These are phyloP conservation scores for Yponomeuta malinellus DNA, from an alignment of 2,888 invertebrate genomes.

Conservation along the genomic window DNA sequence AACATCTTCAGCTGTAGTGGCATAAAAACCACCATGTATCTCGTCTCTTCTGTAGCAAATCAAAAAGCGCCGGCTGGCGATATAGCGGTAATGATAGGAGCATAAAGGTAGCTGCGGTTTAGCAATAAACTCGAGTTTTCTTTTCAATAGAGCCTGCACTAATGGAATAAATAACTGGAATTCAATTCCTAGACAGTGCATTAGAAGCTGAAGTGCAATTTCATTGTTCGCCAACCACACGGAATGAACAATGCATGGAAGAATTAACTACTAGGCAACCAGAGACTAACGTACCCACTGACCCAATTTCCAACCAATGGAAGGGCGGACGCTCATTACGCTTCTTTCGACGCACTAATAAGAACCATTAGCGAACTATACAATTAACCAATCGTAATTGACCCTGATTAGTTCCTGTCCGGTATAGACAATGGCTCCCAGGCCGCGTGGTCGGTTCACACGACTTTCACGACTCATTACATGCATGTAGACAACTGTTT, in stretches of 20 bases:
- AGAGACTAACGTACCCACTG: neutral
- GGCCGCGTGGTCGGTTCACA: constrained; percentile 46
- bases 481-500: constrained; percentile 27
- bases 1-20: too few relatives aligned
- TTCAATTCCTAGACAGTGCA: too few relatives aligned
- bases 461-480: constrained; percentile 63
- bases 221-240: too few relatives aligned
- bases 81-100: neutral
- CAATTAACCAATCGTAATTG: constrained; percentile 16
- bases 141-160: neutral
- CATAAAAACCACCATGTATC: neutral
- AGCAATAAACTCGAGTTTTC: neutral
- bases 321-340: constrained; percentile 4
- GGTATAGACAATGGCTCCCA: constrained; percentile 43
- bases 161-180: neutral
- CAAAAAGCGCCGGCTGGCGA: neutral
- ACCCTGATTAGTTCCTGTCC: constrained; percentile 5
- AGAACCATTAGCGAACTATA: constrained; percentile 3
- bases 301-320: constrained; percentile 8
- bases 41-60: neutral
- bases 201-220: too few relatives aligned
- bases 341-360: constrained; percentile 11
- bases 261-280: too few relatives aligned
- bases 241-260: too few relatives aligned
- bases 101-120: neutral